Conservation (phyloP, 2,113 vertebrate genomes). For the Elanoides forficatus region DNA sequence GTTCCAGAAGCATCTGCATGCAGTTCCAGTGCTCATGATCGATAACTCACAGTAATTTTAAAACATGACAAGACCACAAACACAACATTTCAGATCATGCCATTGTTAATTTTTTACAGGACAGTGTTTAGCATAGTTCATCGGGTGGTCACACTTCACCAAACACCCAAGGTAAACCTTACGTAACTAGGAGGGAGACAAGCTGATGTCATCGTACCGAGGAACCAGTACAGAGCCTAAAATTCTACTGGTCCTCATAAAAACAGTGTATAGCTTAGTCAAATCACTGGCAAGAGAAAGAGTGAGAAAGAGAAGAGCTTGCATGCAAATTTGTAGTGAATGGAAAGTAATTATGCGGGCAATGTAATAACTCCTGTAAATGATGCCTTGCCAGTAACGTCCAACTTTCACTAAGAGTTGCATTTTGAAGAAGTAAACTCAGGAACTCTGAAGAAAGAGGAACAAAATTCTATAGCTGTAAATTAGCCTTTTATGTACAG, state of each 20-base stretch:
- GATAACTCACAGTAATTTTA: not conserved
- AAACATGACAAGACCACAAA: not conserved
- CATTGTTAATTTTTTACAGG: not conserved
- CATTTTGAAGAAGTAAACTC: not conserved
- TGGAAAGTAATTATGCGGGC: not conserved
- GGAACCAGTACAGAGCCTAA: not conserved
- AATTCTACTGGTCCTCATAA: not conserved
- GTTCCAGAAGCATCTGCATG: not conserved
- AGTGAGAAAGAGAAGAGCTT: not conserved
- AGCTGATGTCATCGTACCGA: not conserved
- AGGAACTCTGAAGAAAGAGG: not conserved
- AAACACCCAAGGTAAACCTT: not conserved
- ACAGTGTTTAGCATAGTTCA: not conserved
- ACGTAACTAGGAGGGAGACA: rapidly evolving
- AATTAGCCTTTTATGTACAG: not conserved
- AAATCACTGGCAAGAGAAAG: not conserved
- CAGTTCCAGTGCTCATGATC: not conserved
- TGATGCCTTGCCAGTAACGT: not conserved
- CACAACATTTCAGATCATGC: not conserved
- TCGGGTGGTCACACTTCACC: not conserved
- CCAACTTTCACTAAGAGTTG: not conserved
- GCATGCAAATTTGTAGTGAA: not conserved
- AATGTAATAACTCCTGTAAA: not conserved
- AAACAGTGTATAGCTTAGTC: not conserved
- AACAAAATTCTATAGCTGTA: not conserved